Percentiles rank a stretch among this genome's conserved stretches.
Conservation (phyloP, 2,113 vertebrate genomes). For the Neopipo cinnamomea region DNA sequence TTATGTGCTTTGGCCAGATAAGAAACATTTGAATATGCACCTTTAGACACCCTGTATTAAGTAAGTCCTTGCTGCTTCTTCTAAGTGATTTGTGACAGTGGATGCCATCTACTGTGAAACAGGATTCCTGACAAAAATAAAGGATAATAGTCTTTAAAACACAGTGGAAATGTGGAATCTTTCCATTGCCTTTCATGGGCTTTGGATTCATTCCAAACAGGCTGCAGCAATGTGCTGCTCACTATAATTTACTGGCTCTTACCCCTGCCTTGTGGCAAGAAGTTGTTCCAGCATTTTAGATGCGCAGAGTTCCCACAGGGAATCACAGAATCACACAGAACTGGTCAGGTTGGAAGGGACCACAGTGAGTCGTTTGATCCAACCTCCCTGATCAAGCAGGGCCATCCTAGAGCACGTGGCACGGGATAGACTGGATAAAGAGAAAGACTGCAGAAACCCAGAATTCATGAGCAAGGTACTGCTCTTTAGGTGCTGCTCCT, state of each 20-base stretch:
- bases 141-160: background rate
- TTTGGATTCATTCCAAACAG: background rate
- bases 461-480: background rate
- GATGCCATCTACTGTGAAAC: background rate
- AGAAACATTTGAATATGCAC: background rate
- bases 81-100: background rate
- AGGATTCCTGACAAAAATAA: background rate
- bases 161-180: background rate
- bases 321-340: background rate
- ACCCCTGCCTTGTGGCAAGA: background rate
- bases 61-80: background rate
- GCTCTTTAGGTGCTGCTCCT: background rate
- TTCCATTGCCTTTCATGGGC: slow-evolving; percentile 16
- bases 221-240: background rate
- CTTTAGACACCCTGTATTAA: background rate
- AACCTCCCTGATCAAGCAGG: background rate
- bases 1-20: background rate
- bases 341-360: background rate
- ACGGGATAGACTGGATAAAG: background rate
- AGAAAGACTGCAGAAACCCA: background rate
- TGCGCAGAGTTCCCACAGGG: background rate
- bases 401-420: background rate
- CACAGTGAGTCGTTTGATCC: background rate
- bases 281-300: background rate
- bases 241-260: background rate